Evolutionary conservation across 2,113 vertebrate genomes (phyloP), one percentile per base, ranked within the genome.

Genomic region (Suricata suricatta): DNA sequence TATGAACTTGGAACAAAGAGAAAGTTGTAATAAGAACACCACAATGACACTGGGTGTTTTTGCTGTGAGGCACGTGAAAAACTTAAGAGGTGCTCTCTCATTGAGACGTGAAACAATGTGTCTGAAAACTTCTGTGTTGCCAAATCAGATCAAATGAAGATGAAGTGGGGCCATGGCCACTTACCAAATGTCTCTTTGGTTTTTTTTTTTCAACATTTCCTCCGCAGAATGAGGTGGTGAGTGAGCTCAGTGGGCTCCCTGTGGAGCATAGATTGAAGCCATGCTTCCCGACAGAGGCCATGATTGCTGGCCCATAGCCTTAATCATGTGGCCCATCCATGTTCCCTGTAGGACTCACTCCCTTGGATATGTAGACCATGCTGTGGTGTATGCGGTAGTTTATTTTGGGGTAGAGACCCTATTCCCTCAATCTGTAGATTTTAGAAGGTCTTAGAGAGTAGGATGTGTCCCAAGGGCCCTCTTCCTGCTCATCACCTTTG

Each of bases 151-250:
- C 52, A 79, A 83, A 29, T 52, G 57, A 47, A 88, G 57, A 86
- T 23, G 81, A 33, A 77, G 5, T 8, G 19, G 52, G 44, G 8
- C 76, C 68, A 44, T 1, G 31, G 21, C 66, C 9, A 52, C 38
- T 95, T 98, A 98, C 97, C 95, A 79, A 95, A 64, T 86, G 35
- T 92, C 96, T 80, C 54, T 98, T 98, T 98, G 93, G 96, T 98
- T 97, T 98, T 41, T 47, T 47, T 10, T 95, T 95, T 98, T 44
- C 79, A 93, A 54, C 85, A 84, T 93, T 93, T 97, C 96, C 93
- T 98, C 92, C 71, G 89, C 97, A 99, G 98, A 98, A 92, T 82
- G 88, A 98, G 97, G 97, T 98, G 98, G 99, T 99, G 98, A 99
- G 99, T 99, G 92, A 97, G 82, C 77, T 98, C 92, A 96, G 76